Conservation (phyloP, 2,113 vertebrate species). For the Salminus brasiliensis region DNA sequence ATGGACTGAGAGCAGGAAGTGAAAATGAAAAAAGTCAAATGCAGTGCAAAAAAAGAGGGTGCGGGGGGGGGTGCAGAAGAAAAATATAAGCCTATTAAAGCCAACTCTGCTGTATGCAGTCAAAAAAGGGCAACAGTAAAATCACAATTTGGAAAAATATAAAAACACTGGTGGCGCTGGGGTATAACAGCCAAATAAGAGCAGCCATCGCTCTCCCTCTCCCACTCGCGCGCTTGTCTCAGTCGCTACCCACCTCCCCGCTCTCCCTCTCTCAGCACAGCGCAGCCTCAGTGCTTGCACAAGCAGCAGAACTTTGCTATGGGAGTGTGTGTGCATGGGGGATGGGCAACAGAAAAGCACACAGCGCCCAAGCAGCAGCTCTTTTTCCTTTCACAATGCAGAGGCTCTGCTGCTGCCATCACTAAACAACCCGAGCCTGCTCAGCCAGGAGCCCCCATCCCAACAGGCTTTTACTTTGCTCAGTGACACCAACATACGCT, state of each 20-base stretch:
- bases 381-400: constrained; percentile 70
- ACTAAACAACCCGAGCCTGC: constrained; percentile 54
- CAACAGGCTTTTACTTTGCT: constrained; percentile 48
- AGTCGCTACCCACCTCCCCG: constrained; percentile 56
- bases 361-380: constrained; percentile 43
- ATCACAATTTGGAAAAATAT: background rate
- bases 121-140: constrained; percentile 31
- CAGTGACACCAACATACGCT: constrained; percentile 24
- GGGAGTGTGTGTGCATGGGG: constrained; percentile 67
- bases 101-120: constrained; percentile 12
- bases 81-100: no score
- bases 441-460: constrained; percentile 50
- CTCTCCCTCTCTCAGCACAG: constrained; percentile 69
- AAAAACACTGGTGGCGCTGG: constrained; percentile 48
- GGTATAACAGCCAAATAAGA: constrained; percentile 63
- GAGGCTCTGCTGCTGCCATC: constrained; percentile 52
- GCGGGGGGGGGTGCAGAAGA: constrained; percentile 1
- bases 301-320: constrained; percentile 82
- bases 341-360: constrained; percentile 73
- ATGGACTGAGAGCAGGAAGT: constrained; percentile 45
- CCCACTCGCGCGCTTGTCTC: constrained; percentile 24
- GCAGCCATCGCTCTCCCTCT: constrained; percentile 54
- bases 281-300: constrained; percentile 74
- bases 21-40: constrained; percentile 63
- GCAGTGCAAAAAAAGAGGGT: constrained; percentile 23